Evolutionary conservation across 92 coral and sea anemone genomes (phyloP).

Genomic region (Pocillopora meandrina): DNA sequence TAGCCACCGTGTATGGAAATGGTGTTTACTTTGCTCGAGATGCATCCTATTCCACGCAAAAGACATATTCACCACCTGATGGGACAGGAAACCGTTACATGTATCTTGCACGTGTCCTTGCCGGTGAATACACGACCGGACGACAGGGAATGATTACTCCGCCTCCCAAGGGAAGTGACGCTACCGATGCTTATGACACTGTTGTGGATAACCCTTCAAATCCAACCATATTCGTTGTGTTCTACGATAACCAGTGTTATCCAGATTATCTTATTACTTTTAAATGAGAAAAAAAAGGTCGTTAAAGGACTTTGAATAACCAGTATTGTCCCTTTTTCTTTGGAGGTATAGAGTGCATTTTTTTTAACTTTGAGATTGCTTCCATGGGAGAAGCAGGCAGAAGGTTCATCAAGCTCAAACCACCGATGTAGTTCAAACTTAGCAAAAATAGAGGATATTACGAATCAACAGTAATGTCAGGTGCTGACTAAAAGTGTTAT

Average conservation of each 20-base stretch:
- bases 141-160: conserved; percentile 49
- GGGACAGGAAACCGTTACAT: conserved; percentile 55
- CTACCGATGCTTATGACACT: conserved; percentile 57
- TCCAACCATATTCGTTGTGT: conserved; percentile 60
- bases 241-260: conserved; percentile 67
- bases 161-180: conserved; percentile 41
- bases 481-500: too few species aligned
- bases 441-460: too few species aligned
- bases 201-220: conserved; percentile 53
- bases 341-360: background rate
- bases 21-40: conserved; percentile 75
- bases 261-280: conserved; percentile 74
- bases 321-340: background rate
- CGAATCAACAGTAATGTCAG: too few species aligned
- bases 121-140: conserved; percentile 69
- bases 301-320: background rate
- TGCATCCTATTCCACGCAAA: conserved; percentile 58
- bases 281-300: conserved; percentile 10
- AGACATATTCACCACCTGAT: conserved; percentile 56
- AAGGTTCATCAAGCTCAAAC: too few species aligned
- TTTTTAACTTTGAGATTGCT: too few species aligned
- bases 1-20: conserved; percentile 57
- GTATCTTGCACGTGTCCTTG: conserved; percentile 74
- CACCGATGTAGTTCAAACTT: too few species aligned
- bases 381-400: too few species aligned